Base-by-base conservation (phyloP, 1,140 invertebrate genomes). In the Drosophila prosaltans region DNA sequence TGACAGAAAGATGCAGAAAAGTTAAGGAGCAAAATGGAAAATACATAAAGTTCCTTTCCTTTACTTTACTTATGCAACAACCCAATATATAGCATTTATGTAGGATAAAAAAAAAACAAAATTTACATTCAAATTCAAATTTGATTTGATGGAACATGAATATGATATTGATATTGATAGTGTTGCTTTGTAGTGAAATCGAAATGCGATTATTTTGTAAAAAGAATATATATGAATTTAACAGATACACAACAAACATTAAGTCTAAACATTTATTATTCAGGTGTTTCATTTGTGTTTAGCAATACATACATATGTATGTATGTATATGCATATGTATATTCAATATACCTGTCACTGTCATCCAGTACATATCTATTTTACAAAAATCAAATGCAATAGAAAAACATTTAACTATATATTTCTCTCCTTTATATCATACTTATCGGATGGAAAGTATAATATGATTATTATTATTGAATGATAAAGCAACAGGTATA, bases 241-340 rank as follows among this genome's bases (percentile, higher is more conserved):
- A 74, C 72, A 78, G 43, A 61, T 78, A 78, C 75, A 75, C 75
- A 36, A 78, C 72, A 78, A 75, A 78, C 75, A 75, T 78, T 78
- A 26, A 68, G 32, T 67, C 76, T 78, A 78, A 71, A 78, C 76
- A 78, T 75, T 75, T 78, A 78, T 59, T 60, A 75, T 51, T 26
- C n/a, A 57, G 58, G 57, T 62, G 9, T 45, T 61, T 30, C 6
- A 7, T 36, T 36, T 36, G 6, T 54, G 9, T 36, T 60, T 59
- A 24, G 26, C 9, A 36, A 36, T 62, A 51, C 1, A 26, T 51
- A 48, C 16, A 6, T 6, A 16, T 16, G 16, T 16, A 16, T 16
- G 16, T 16, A 16, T 16, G 16, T 16, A 16, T 16, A 16, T 16
- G 16, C 16, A 16, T 16, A 16, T 16, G 16, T 16, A 30, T 30